Evolutionary conservation across 2,888 invertebrate species (phyloP).

Genomic region (Tiliacea aurago): DNA sequence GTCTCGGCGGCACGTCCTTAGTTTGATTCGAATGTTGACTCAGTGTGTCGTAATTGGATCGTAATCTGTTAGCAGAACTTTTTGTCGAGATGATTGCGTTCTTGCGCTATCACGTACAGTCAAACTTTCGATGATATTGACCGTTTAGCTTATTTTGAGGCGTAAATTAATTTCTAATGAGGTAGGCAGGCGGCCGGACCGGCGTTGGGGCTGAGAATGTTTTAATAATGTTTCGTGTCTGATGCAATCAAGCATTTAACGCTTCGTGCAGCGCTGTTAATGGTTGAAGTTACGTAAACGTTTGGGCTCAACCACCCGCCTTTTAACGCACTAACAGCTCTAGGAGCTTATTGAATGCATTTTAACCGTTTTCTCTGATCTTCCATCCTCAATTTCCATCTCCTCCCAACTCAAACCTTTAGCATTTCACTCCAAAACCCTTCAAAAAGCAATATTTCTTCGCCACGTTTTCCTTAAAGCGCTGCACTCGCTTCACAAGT

Average conservation of each 20-base stretch:
- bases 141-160: conserved; percentile 68
- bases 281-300: conserved; percentile 2
- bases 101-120: conserved; percentile 65
- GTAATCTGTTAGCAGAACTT: conserved; percentile 75
- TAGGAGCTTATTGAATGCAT: not conserved
- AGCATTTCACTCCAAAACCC: not conserved
- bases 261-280: conserved; percentile 47
- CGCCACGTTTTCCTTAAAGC: conserved; percentile 52
- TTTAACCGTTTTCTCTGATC: not conserved
- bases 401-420: not conserved
- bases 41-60: conserved; percentile 79
- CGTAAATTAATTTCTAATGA: conserved; percentile 84
- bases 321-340: not conserved
- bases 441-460: conserved; percentile 11
- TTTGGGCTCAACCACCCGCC: not conserved
- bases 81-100: conserved; percentile 67
- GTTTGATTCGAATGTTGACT: conserved; percentile 79
- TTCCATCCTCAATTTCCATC: not conserved
- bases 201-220: conserved; percentile 72
- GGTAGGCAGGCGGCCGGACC: conserved; percentile 67
- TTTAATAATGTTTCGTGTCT: conserved; percentile 68
- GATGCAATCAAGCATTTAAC: conserved; percentile 62
- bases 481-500: conserved; percentile 59
- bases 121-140: conserved; percentile 59
- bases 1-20: conserved; percentile 73